Base-by-base conservation (phyloP, 2,797 vertebrate species). In the Cyprinodon diabolis region DNA sequence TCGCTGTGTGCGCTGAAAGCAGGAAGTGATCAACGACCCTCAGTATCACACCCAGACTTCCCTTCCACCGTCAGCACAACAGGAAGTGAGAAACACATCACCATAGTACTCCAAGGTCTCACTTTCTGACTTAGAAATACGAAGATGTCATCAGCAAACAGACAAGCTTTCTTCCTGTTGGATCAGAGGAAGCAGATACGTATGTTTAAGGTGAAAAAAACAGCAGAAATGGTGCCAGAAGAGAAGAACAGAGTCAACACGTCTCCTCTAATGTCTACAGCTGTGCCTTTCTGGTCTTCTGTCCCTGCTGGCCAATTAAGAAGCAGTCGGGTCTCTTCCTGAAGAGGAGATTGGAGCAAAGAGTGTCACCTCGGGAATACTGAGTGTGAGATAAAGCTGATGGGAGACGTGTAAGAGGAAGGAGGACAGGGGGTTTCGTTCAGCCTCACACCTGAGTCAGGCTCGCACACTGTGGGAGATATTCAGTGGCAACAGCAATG, bases 251-350 rank as follows among this genome's bases (percentile, higher is more conserved):
- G 17, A 9, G 1, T 48, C 47, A 5, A 25, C 23, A 48, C 8
- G 8, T 51, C 25, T 68, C 51, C 54, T 80, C 70, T 77, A 68
- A 66, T 54, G 69, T 69, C 66, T n/a, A 71, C 78, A 71, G 71
- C 80, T 84, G 81, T 5, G 40, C 40, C 40, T 83, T 76, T 78
- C 76, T 76, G 78, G 77, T 80, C 71, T 69, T 63, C 8, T 0
- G 37, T 87, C 91, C 87, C 89, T 23, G 63, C 71, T 10, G 88
- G 49, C 86, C 82, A 92, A 91, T 92, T 92, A 87, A 55, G 68
- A 66, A 63, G 74, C 76, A 78, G 69, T 56, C 57, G 2, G 57
- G 71, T 43, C 63, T 76, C 69, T 52, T 79, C 74, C 69, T 76
- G 37, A 82, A 72, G 81, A 86, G 43, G 78, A 77, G 58, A 67